phyloP scores from a whole-genome alignment of 2,888 invertebrate species.

The Eueremaeus valkanovi region DNA sequence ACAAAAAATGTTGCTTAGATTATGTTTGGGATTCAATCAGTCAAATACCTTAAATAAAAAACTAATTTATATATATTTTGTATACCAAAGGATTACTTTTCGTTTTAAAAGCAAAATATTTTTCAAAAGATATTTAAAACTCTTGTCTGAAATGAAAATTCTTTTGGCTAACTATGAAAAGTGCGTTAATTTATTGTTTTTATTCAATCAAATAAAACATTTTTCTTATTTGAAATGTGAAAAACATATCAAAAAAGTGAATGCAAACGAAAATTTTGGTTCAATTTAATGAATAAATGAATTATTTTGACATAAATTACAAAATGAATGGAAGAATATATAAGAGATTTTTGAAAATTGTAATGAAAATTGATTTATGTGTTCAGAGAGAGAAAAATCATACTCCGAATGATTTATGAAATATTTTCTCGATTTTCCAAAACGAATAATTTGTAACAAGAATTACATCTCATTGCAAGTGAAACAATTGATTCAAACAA shows the following conservation, averaged over 20 bases:
- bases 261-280: not conserved
- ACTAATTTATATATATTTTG: not conserved
- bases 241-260: not conserved
- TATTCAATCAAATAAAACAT: not conserved
- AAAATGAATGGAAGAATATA: not conserved
- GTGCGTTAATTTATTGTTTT: not conserved
- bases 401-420: constrained; percentile 19
- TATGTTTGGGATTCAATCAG: not conserved
- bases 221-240: not conserved
- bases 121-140: not conserved
- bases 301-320: constrained; percentile 1
- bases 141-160: not conserved
- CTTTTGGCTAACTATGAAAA: not conserved
- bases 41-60: not conserved
- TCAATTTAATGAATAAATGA: not conserved
- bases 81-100: not conserved
- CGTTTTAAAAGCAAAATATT: not conserved
- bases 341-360: not conserved
- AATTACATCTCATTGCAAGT: not conserved
- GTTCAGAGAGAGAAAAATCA: constrained; percentile 20
- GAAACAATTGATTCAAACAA: constrained; percentile 2
- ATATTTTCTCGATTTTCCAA: not conserved
- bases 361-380: constrained; percentile 21
- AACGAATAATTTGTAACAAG: not conserved
- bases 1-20: not conserved